Evolutionary conservation across 2,113 vertebrate species (phyloP).

Genomic region (Salvelinus alpinus): DNA sequence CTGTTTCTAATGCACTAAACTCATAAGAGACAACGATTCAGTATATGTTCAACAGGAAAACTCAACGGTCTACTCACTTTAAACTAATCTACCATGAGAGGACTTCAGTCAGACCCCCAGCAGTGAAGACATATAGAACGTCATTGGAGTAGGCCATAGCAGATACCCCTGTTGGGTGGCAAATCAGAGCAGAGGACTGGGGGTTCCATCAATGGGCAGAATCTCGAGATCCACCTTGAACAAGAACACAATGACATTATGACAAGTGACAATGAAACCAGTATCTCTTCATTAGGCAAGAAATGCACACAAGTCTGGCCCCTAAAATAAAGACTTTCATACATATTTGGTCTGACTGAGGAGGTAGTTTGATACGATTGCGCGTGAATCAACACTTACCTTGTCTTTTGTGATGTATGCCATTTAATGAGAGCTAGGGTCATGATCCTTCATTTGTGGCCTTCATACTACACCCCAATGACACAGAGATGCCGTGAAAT

Average conservation of each 20-base stretch:
- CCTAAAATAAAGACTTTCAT: not conserved
- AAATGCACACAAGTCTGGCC: too few species aligned
- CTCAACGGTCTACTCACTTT: conserved; percentile 61
- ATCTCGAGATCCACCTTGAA: conserved; percentile 90
- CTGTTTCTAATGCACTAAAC: conserved; percentile 82
- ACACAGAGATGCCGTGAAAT: not conserved
- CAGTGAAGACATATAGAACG: conserved; percentile 77
- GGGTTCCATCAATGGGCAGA: conserved; percentile 90
- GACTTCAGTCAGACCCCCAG: conserved; percentile 78
- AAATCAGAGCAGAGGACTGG: conserved; percentile 81
- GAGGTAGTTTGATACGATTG: not conserved
- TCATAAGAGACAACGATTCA: conserved; percentile 9
- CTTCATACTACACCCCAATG: not conserved
- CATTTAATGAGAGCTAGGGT: conserved; percentile 73
- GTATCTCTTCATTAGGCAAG: too few species aligned
- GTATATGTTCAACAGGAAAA: not conserved
- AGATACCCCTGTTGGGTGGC: conserved; percentile 79
- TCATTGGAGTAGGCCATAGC: conserved; percentile 79
- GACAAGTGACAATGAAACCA: not conserved
- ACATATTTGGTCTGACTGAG: not conserved
- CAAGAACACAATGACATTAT: not conserved
- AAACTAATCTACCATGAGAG: conserved; percentile 84
- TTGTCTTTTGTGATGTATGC: conserved; percentile 86
- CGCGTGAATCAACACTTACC: conserved; percentile 63
- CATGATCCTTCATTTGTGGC: not conserved